phyloP scores from a whole-genome alignment of 2,888 invertebrate genomes.

The Serrognathus titanus region DNA sequence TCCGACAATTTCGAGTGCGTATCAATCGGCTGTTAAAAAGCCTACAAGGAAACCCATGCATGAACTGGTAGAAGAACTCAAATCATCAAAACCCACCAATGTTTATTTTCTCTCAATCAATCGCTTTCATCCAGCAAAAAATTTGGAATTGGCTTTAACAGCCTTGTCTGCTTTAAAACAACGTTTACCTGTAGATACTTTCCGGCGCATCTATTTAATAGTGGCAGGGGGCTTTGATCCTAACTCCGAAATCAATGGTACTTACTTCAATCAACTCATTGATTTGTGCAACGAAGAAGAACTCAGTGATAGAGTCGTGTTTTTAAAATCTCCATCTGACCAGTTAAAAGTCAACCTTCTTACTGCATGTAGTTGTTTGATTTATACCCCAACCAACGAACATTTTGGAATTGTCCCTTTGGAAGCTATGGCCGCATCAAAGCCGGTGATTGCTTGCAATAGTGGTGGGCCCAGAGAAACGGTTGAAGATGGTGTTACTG shows the following conservation, averaged over 20 bases:
- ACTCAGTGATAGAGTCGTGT: constrained; percentile 70
- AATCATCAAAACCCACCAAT: constrained; percentile 51
- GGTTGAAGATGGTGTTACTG: constrained; percentile 73
- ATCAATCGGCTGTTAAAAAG: constrained; percentile 36
- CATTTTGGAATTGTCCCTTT: constrained; percentile 99
- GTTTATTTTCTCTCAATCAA: constrained; percentile 90
- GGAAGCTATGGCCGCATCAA: constrained; percentile 93
- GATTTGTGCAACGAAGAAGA: constrained; percentile 62
- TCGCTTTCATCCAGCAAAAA: constrained; percentile 96
- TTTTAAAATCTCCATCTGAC: constrained; percentile 86
- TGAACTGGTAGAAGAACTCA: constrained; percentile 50
- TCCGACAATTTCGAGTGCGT: constrained; percentile 77
- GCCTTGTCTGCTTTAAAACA: constrained; percentile 69
- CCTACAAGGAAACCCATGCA: constrained; percentile 49
- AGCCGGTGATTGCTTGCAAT: constrained; percentile 92
- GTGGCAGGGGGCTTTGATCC: constrained; percentile 97
- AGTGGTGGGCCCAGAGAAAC: constrained; percentile 97
- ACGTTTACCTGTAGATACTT: constrained; percentile 54
- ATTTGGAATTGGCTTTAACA: constrained; percentile 79
- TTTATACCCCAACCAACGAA: constrained; percentile 96
- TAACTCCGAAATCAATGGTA: constrained; percentile 81
- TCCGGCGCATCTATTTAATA: constrained; percentile 73
- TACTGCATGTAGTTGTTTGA: constrained; percentile 67
- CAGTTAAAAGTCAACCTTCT: constrained; percentile 78
- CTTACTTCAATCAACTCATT: constrained; percentile 75